These are phyloP conservation scores for Ditula angustiorana DNA, from an alignment of 2,888 invertebrate genomes.

Conservation along the genomic window DNA sequence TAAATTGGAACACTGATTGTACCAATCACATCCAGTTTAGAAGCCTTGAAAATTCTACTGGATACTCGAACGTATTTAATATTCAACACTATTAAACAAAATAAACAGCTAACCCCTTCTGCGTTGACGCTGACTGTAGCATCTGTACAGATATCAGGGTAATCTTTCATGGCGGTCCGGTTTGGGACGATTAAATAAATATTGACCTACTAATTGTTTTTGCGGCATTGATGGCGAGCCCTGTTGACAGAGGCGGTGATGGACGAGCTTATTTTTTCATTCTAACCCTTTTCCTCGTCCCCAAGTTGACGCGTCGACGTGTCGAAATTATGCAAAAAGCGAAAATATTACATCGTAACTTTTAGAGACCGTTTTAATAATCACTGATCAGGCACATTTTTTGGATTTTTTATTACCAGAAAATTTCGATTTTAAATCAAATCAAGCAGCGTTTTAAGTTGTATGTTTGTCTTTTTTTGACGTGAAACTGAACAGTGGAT, in stretches of 20 bases:
- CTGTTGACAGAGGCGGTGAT: constrained; percentile 80
- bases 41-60: background rate
- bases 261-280: constrained; percentile 76
- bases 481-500: too few relatives aligned
- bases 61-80: background rate
- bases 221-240: constrained; percentile 75
- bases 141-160: constrained; percentile 52
- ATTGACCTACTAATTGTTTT: constrained; percentile 84
- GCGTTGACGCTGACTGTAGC: background rate
- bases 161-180: constrained; percentile 66
- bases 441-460: background rate
- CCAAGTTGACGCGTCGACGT: constrained; percentile 62
- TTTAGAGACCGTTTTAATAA: constrained; percentile 23
- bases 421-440: background rate
- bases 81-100: background rate
- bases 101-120: background rate
- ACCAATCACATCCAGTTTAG: too few relatives aligned
- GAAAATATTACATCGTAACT: constrained; percentile 27
- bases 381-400: background rate
- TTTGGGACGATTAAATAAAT: constrained; percentile 78
- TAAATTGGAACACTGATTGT: too few relatives aligned
- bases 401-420: too few relatives aligned
- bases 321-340: constrained; percentile 44
- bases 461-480: too few relatives aligned
- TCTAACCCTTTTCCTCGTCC: constrained; percentile 63